Evolutionary conservation across 2,888 invertebrate species (phyloP), one percentile per base, ranked within the genome.

Genomic region (Drosophila nr. medialis): DNA sequence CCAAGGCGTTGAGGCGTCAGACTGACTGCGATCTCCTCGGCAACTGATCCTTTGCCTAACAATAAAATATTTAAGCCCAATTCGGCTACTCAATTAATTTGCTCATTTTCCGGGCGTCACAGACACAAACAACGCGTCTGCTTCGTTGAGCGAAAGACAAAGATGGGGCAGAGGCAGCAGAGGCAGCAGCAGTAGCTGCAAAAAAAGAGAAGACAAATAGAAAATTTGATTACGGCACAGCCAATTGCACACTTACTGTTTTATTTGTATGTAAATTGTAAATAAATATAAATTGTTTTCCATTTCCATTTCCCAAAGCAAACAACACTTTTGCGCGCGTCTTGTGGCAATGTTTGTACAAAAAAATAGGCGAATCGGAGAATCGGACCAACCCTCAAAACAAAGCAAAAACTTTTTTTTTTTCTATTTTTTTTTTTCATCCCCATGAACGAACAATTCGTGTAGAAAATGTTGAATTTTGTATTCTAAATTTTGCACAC

Each of bases 241-340:
- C 74, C 86, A 89, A 86, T 86, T 85, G 81, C 79, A 81, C 84
- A 81, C 61, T 74, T 80, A 87, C 80, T 79, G 83, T 84, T 79
- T 86, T 84, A 79, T 81, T 84, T 77, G 77, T 81, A 80, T 89
- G 82, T 80, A 85, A 85, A 85, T 87, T 81, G 61, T 64, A 71
- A 84, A 77, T 79, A 89, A 81, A 89, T 76, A 85, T 65, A 85
- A 89, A 89, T 89, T 78, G 84, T 72, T 45, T 45, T 45, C 45
- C 45, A 45, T 89, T 89, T 81, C 71, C 75, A 81, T 86, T 86
- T 80, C 66, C 81, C 66, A 67, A 61, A 64, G 71, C 74, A 86
- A 86, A 83, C 72, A 76, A 68, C 66, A 65, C 60, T 67, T 63
- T 45, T 40, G 27, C 54, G 58, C 64, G 53, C 63, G 67, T 70